These are phyloP conservation scores for Cheilosia vulpina DNA, from an alignment of 2,888 invertebrate genomes.

Conservation along the genomic window DNA sequence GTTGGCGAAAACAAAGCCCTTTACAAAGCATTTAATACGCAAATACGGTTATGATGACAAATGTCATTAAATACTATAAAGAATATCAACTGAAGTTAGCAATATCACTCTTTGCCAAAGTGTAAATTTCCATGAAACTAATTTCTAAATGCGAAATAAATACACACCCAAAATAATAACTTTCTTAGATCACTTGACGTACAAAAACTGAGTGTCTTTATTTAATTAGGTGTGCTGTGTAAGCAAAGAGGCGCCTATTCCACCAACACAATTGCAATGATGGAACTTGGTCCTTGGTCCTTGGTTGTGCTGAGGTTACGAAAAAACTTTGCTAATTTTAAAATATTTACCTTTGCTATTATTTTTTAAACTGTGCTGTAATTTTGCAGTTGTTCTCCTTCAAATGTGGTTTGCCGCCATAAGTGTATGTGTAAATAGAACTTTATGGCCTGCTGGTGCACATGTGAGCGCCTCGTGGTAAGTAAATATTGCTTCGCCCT, in stretches of 20 bases:
- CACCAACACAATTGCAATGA: background rate
- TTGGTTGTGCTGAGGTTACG: background rate
- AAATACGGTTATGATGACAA: too few relatives aligned
- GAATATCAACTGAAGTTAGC: too few relatives aligned
- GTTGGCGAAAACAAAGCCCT: too few relatives aligned
- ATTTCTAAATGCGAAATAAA: too few relatives aligned
- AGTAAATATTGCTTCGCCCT: slow-evolving; percentile 52
- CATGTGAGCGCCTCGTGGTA: background rate
- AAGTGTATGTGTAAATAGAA: slow-evolving; percentile 32
- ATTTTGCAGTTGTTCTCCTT: slow-evolving; percentile 8
- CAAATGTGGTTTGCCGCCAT: slow-evolving; percentile 26
- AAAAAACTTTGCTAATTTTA: slow-evolving; percentile 35
- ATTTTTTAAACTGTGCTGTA: slow-evolving; percentile 15
- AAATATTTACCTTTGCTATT: slow-evolving; percentile 15
- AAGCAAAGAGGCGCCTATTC: background rate
- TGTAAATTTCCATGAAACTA: too few relatives aligned
- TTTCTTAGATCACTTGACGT: background rate
- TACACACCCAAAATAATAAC: background rate
- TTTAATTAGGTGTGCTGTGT: slow-evolving; percentile 13
- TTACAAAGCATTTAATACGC: too few relatives aligned
- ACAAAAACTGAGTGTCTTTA: slow-evolving; percentile 13
- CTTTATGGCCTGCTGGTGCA: background rate
- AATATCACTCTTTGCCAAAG: too few relatives aligned
- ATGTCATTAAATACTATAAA: too few relatives aligned
- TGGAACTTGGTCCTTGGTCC: background rate